Evolutionary conservation across 1,140 invertebrate species (phyloP), one percentile per base, ranked within the genome.

Genomic region (Lanistes nyassanus): DNA sequence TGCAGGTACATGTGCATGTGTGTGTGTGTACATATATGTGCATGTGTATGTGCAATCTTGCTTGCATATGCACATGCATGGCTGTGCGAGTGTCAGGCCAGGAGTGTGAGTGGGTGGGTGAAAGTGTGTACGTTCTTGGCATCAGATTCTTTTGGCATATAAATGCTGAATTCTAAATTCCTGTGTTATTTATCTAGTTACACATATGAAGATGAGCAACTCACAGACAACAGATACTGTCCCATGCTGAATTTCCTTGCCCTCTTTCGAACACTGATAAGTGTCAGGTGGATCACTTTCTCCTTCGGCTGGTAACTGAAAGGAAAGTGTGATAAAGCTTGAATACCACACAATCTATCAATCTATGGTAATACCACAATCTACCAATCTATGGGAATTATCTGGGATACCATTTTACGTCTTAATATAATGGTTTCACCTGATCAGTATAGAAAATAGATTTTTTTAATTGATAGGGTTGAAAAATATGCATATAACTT

Each of bases 191-290:
- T n/a, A n/a, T n/a, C n/a, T n/a, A n/a, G n/a, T n/a, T n/a, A n/a
- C n/a, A n/a, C n/a, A n/a, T n/a, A n/a, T 36, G 7, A 39, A 21
- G 34, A 51, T 37, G 21, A 3, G 68, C 21, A 65, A 81, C 82
- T 79, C 83, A 89, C 89, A 76, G 85, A 84, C 6, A 90, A 67
- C 0, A 90, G 80, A 78, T 85, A 90, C 76, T 85, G 87, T 37
- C 89, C 89, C 70, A 90, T 84, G n/a, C 87, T 87, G 78, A 75
- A 84, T 67, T 85, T 84, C 29, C 88, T 80, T 58, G 84, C 89
- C 76, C 86, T 80, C 75, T 82, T 84, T 51, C 89, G 76, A 5
- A 90, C 87, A 75, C 85, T 83, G n/a, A 90, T 70, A 19, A 90
- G 74, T 19, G 88, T 88, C 0, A 90, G 75, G 72, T 90, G 87